Base-by-base conservation (phyloP, 2,888 invertebrate species). In the Parnassius glacialis region DNA sequence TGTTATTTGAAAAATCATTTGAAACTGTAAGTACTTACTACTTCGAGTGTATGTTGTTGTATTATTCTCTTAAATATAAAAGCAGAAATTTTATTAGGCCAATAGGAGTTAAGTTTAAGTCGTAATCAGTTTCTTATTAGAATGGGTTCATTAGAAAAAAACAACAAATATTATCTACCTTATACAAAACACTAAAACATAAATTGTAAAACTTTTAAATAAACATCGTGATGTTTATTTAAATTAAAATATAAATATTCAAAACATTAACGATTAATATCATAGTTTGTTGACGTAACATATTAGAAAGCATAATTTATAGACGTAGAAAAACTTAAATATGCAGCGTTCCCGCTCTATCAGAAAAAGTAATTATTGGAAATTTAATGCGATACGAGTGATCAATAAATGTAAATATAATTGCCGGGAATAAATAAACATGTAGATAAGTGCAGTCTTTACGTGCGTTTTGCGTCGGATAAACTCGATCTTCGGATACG, bases 381-480 rank as follows among this genome's bases (percentile, higher is more conserved):
- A 55, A 55, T 44, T 43, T 5, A 55, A 55, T 9, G 13, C 44
- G 20, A 44, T 11, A 41, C 41, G 12, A 55, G 5, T n/a, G 12
- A 55, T 55, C 54, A 13, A 41, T 52, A 52, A n/a, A 52, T 52
- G 54, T 25, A 20, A 44, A 55, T 55, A 11, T 43, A 16, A 44
- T 13, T 55, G 42, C 9, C 44, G 16, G 9, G 12, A 13, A n/a
- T 50, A 25, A 34, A 60, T 44, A 50, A 13, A 3, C 10, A 16
- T 47, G 3, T 34, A n/a, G n/a, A n/a, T n/a, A 11, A 20, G 43
- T 11, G 11, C 16, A 54, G 7, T 45, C 41, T 11, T 11, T 3
- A 13, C 34, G 10, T 34, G 45, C 53, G 42, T 12, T 41, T 45
- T 13, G 61, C 53, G 60, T 50, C 60, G 60, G 60, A 45, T 34